These are phyloP conservation scores for Zosterops borbonicus DNA, from an alignment of 2,113 vertebrate genomes.

Conservation along the genomic window DNA sequence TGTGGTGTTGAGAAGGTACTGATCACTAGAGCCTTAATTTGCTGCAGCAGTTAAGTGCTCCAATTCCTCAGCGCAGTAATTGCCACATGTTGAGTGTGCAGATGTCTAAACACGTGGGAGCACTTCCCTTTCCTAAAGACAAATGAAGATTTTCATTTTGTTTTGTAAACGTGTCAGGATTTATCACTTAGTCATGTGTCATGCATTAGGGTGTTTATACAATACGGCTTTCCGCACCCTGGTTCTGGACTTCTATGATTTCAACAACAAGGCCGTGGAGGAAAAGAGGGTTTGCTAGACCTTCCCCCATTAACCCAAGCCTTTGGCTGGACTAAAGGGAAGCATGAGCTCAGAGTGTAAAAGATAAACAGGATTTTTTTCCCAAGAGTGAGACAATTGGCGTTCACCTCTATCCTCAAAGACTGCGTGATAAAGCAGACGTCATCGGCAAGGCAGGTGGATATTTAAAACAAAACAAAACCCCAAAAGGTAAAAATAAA, in stretches of 20 bases:
- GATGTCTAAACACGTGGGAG: slow-evolving; percentile 81
- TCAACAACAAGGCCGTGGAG: slow-evolving; percentile 62
- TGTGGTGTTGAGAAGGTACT: slow-evolving; percentile 34
- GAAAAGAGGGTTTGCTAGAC: slow-evolving; percentile 11
- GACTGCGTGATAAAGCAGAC: not conserved
- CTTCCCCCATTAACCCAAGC: not conserved
- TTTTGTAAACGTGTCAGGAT: slow-evolving; percentile 82
- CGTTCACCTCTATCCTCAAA: not conserved
- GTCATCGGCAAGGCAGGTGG: not conserved
- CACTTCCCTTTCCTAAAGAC: slow-evolving; percentile 73
- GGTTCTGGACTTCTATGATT: slow-evolving; percentile 67
- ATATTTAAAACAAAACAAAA: not conserved
- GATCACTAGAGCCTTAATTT: slow-evolving; percentile 70
- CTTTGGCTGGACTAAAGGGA: not conserved
- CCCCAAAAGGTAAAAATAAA: not conserved
- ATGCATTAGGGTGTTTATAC: slow-evolving; percentile 80
- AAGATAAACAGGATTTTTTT: not conserved
- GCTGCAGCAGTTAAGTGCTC: slow-evolving; percentile 77
- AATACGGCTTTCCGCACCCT: slow-evolving; percentile 70
- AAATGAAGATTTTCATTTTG: slow-evolving; percentile 77
- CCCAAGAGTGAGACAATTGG: not conserved
- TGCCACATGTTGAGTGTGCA: slow-evolving; percentile 80
- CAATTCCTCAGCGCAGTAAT: slow-evolving; percentile 78
- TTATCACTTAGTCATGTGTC: slow-evolving; percentile 77
- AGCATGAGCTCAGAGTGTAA: not conserved